A percentile compares a stretch with the other conserved stretches of the same genome.
Conservation (phyloP, 1,140 invertebrate species). For the Megalopta genalis region DNA sequence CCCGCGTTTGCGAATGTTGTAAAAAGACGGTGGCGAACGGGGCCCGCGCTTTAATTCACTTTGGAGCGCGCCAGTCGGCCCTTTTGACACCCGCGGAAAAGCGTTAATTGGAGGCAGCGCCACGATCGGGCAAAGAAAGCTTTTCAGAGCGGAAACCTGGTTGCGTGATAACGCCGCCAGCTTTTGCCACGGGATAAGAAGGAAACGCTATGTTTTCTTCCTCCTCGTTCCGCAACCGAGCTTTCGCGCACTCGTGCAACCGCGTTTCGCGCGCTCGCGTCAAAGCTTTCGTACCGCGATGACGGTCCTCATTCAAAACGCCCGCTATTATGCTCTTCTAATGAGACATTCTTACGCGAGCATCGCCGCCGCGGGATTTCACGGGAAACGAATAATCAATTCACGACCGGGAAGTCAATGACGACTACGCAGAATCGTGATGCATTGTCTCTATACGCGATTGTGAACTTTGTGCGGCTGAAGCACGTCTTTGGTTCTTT, state of each 20-base stretch:
- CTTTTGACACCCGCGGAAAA: conserved; percentile 69
- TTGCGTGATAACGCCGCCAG: conserved; percentile 53
- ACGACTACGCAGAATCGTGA: not conserved
- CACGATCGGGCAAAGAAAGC: conserved; percentile 68
- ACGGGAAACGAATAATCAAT: not conserved
- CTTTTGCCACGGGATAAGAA: conserved; percentile 49
- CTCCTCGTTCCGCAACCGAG: not conserved
- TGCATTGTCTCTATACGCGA: not conserved
- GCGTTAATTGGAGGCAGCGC: conserved; percentile 76
- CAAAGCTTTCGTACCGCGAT: not conserved
- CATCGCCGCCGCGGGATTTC: not conserved
- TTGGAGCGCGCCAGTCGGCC: conserved; percentile 59
- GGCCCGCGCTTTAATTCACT: conserved; percentile 67
- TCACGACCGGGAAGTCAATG: not conserved
- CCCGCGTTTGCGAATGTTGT: conserved; percentile 53
- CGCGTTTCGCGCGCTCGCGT: not conserved
- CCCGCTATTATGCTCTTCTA: conserved; percentile 21
- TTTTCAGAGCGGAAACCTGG: conserved; percentile 58
- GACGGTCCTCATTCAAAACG: not conserved
- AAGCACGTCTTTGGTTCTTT: no score
- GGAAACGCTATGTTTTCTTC: conserved; percentile 20
- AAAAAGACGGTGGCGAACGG: conserved; percentile 70
- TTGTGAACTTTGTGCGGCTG: not conserved
- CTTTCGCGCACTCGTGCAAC: not conserved
- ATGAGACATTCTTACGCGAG: conserved; percentile 22